These are phyloP conservation scores for Thunnus albacares DNA, from an alignment of 2,797 vertebrate genomes.

Conservation along the genomic window DNA sequence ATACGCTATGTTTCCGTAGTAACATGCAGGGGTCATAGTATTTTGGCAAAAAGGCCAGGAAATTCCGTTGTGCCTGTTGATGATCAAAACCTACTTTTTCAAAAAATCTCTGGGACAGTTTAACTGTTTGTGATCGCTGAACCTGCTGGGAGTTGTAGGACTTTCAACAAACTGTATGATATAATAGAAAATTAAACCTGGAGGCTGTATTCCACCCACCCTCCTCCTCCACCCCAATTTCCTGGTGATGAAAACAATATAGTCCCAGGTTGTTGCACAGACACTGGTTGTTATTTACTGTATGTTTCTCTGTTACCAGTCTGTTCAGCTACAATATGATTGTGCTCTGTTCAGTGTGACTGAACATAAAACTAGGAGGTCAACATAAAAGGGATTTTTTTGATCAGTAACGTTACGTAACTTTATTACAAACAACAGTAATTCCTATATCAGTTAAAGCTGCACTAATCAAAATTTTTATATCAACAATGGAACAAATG, in stretches of 20 bases:
- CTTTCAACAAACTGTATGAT: conserved; percentile 40
- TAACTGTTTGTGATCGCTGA: conserved; percentile 69
- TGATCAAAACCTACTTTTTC: conserved; percentile 74
- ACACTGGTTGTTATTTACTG: conserved; percentile 2
- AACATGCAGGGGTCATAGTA: conserved; percentile 74
- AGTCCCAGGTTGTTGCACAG: not conserved
- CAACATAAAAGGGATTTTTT: too few species aligned
- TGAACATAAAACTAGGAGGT: not conserved
- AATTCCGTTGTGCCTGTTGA: conserved; percentile 76
- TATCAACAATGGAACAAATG: not conserved
- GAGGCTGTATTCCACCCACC: not conserved
- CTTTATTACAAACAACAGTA: not conserved
- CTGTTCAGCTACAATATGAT: too few species aligned
- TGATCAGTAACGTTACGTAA: too few species aligned
- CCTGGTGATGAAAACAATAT: conserved; percentile 34
- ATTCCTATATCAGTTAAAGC: conserved; percentile 4
- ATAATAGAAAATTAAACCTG: conserved; percentile 34
- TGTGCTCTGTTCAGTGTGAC: not conserved
- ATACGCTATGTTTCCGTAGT: conserved; percentile 70
- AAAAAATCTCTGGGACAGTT: conserved; percentile 57
- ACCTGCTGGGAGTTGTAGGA: conserved; percentile 31
- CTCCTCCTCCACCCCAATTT: not conserved
- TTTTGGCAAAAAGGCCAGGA: conserved; percentile 69
- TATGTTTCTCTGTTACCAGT: not conserved
- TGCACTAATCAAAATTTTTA: not conserved